These are phyloP conservation scores for Apamea monoglypha DNA, from an alignment of 2,888 invertebrate species.

Conservation along the genomic window DNA sequence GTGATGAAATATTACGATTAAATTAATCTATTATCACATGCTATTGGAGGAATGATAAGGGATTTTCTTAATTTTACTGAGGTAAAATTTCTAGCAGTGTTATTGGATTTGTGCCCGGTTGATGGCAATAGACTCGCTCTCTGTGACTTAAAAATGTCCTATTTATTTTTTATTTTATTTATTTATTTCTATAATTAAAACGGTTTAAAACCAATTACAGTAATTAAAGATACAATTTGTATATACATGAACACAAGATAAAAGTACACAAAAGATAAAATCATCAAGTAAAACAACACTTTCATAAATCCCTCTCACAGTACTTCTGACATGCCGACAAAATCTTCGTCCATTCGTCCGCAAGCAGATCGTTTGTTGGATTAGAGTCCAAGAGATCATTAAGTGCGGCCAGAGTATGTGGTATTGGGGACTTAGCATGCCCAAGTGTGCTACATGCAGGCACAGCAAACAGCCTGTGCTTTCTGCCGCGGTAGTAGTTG, in stretches of 20 bases:
- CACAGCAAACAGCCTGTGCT: too few species aligned
- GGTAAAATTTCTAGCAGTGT: neutral
- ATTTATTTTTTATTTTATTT: neutral
- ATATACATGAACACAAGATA: too few species aligned
- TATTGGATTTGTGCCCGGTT: neutral
- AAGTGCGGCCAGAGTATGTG: neutral
- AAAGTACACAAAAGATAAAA: too few species aligned
- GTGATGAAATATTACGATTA: neutral
- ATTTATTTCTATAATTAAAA: too few species aligned
- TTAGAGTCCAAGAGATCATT: neutral
- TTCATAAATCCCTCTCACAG: neutral
- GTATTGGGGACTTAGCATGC: neutral
- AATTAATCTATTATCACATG: neutral
- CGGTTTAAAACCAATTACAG: too few species aligned
- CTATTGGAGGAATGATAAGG: conserved; percentile 21
- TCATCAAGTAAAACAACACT: too few species aligned
- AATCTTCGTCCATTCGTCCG: neutral
- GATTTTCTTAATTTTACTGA: neutral
- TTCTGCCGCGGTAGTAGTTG: too few species aligned
- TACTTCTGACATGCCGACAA: neutral
- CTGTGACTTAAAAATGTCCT: neutral
- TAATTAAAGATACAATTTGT: too few species aligned
- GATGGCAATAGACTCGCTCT: neutral
- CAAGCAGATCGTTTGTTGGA: neutral
- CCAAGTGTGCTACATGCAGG: too few species aligned